phyloP scores from a whole-genome alignment of 1,140 invertebrate species.

The Bombus terrestris region DNA sequence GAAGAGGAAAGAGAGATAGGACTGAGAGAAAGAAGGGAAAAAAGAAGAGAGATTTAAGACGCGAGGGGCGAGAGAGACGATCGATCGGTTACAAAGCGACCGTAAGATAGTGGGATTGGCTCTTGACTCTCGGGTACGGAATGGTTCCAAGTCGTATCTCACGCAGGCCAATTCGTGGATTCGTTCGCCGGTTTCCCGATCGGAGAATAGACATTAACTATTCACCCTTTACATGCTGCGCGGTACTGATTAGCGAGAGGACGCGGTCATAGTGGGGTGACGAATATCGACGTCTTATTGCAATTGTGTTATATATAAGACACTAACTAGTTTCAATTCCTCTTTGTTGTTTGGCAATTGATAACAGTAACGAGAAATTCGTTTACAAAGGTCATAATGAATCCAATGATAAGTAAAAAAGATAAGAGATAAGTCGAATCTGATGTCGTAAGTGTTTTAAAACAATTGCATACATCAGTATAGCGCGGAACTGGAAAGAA shows the following conservation, averaged over 20 bases:
- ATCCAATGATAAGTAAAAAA: too few species aligned
- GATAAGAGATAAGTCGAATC: too few species aligned
- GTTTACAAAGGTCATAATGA: background rate
- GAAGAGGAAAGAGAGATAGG: background rate
- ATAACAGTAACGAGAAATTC: background rate
- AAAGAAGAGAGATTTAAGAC: conserved; percentile 54
- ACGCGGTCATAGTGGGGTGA: background rate
- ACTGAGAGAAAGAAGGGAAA: conserved; percentile 21
- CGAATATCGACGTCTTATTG: background rate
- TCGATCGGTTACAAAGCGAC: conserved; percentile 69
- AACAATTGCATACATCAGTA: too few species aligned
- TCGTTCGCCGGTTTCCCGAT: background rate
- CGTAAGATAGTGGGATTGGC: conserved; percentile 62
- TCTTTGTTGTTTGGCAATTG: background rate
- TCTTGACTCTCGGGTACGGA: conserved; percentile 22
- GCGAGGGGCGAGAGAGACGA: conserved; percentile 43
- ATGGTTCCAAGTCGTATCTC: conserved; percentile 20
- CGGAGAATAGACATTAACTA: background rate
- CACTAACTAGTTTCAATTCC: background rate
- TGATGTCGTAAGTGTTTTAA: too few species aligned
- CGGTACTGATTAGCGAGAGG: background rate
- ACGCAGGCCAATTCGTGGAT: background rate
- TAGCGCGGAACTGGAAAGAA: too few species aligned
- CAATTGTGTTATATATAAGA: background rate
- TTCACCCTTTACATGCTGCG: background rate